A percentile compares a stretch with the other conserved stretches of the same genome.
Evolutionary conservation across 2,113 vertebrate species (phyloP).

Genomic region (Aphyosemion australe): DNA sequence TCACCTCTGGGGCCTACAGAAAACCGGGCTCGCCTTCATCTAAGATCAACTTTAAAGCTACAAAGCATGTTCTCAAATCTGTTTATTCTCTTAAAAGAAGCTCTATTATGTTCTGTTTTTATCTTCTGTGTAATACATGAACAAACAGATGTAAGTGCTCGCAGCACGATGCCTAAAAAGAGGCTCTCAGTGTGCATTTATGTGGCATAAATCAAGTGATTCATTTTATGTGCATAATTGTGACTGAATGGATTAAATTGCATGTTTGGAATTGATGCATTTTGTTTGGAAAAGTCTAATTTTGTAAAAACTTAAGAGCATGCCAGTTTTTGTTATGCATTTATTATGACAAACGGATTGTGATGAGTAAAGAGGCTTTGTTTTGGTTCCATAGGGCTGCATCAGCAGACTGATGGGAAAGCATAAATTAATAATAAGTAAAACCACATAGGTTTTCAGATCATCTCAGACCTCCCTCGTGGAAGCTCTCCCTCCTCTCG

Average conservation of each 20-base stretch:
- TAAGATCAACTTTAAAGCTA: too few species aligned
- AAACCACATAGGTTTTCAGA: too few species aligned
- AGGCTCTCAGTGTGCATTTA: not conserved
- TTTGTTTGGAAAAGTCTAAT: not conserved
- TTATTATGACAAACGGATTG: too few species aligned
- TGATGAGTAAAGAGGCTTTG: too few species aligned
- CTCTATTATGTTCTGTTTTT: not conserved
- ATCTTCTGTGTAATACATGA: not conserved
- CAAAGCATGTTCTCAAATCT: not conserved
- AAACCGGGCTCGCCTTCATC: not conserved
- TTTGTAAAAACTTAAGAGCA: too few species aligned
- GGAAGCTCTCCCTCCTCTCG: constrained; percentile 93
- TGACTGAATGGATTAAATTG: not conserved
- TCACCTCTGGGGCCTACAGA: not conserved
- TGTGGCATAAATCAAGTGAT: not conserved
- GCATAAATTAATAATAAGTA: too few species aligned
- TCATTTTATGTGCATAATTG: not conserved
- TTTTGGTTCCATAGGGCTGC: too few species aligned
- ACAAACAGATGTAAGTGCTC: not conserved
- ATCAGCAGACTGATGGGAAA: too few species aligned
- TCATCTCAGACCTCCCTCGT: constrained; percentile 84
- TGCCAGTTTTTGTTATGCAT: too few species aligned
- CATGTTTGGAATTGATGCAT: not conserved
- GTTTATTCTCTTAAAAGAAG: not conserved
- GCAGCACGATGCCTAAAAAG: not conserved